These are phyloP conservation scores for Sus cebifrons DNA, from an alignment of 2,797 vertebrate species.

Conservation along the genomic window DNA sequence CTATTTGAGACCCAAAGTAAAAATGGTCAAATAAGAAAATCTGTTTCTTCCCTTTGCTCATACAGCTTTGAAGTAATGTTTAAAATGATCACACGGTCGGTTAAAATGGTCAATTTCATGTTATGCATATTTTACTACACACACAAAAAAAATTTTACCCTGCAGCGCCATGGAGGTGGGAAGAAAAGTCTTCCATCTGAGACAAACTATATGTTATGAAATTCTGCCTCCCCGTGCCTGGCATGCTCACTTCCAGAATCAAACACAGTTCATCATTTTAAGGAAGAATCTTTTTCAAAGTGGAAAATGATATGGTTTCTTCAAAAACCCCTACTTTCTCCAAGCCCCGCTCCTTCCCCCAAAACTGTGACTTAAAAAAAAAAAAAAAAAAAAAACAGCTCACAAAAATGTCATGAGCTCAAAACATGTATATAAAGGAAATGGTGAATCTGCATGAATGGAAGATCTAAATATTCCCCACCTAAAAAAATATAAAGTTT, in stretches of 20 bases:
- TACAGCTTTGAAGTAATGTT: constrained; percentile 86
- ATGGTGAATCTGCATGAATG: constrained; percentile 76
- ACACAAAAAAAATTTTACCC: constrained; percentile 71
- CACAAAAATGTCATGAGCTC: constrained; percentile 87
- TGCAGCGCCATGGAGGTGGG: constrained; percentile 82
- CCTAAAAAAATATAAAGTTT: constrained; percentile 70
- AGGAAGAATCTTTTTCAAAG: constrained; percentile 90
- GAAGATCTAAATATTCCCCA: constrained; percentile 81
- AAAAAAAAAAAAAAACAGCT: constrained; percentile 77
- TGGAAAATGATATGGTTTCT: constrained; percentile 89
- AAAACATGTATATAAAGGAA: constrained; percentile 87
- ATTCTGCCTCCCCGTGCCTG: constrained; percentile 84
- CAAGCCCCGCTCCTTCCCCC: constrained; percentile 81
- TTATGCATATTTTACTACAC: neutral
- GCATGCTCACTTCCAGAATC: constrained; percentile 87
- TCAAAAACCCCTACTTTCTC: constrained; percentile 87
- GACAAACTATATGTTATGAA: constrained; percentile 85
- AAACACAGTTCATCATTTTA: constrained; percentile 88
- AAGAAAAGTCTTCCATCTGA: constrained; percentile 87
- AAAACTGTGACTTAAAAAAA: constrained; percentile 84
- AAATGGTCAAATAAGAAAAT: constrained; percentile 63
- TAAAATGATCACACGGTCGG: constrained; percentile 83
- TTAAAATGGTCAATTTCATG: neutral
- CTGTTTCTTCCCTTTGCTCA: constrained; percentile 70
- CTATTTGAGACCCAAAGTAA: neutral